These are phyloP conservation scores for Tiaroga cobitis DNA, from an alignment of 2,797 vertebrate genomes.

Conservation along the genomic window DNA sequence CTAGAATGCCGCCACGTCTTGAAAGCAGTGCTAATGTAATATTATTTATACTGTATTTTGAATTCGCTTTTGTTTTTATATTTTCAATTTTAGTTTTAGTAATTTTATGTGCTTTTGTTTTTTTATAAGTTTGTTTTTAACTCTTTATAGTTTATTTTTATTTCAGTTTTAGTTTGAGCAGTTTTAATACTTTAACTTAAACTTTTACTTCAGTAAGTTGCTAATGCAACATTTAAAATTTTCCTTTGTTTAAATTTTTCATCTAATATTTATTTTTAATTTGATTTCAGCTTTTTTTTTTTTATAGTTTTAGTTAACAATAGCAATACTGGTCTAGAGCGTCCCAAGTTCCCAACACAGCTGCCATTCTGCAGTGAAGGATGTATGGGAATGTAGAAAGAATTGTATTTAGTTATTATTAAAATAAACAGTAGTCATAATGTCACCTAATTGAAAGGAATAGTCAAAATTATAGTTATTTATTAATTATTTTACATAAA, in stretches of 20 bases:
- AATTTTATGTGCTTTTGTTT: not conserved
- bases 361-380: not conserved
- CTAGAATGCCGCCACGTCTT: not conserved
- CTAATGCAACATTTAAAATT: not conserved
- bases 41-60: not conserved
- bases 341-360: slow-evolving; percentile 11
- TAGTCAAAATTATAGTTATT: not conserved
- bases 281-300: not conserved
- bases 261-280: not conserved
- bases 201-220: not conserved
- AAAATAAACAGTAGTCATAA: not conserved
- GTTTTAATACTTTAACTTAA: not conserved
- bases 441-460: not conserved
- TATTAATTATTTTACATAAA: too few species aligned
- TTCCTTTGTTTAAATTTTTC: not conserved
- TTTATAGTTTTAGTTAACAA: not conserved
- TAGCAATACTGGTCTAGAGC: not conserved
- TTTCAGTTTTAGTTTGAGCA: not conserved
- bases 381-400: not conserved
- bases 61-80: not conserved
- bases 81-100: not conserved
- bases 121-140: not conserved
- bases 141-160: not conserved
- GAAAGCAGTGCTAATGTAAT: not conserved
- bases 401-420: not conserved